Evolutionary conservation across 2,113 vertebrate genomes (phyloP).

Genomic region (Trematomus loennbergii): DNA sequence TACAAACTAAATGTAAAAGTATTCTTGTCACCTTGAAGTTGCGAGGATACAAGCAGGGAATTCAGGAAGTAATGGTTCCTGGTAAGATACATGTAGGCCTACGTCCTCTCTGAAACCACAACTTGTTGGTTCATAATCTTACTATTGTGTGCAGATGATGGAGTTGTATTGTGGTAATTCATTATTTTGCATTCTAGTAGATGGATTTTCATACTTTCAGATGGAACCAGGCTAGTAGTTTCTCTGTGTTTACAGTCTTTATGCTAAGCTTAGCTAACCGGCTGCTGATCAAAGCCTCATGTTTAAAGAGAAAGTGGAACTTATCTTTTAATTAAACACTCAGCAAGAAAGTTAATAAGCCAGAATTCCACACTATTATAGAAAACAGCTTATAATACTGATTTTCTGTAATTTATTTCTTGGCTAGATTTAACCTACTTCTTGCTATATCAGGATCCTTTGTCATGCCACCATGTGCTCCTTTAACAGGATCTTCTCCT

Average conservation of each 20-base stretch:
- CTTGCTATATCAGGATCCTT: conserved; percentile 1
- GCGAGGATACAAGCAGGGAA: background rate
- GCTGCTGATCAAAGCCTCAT: background rate
- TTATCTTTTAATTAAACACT: background rate
- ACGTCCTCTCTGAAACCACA: background rate
- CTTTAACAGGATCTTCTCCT: conserved; percentile 73
- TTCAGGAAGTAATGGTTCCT: background rate
- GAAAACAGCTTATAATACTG: too few relatives aligned
- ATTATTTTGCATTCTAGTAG: too few relatives aligned
- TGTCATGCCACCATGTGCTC: conserved; percentile 10
- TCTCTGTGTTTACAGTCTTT: background rate
- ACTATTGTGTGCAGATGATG: too few relatives aligned
- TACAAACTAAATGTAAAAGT: background rate
- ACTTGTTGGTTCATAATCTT: background rate
- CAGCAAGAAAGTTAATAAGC: background rate
- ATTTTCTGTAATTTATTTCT: too few relatives aligned
- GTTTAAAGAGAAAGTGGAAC: conserved; percentile 5
- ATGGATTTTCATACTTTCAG: too few relatives aligned
- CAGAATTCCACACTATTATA: background rate
- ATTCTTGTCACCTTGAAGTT: too few relatives aligned
- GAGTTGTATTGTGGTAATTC: too few relatives aligned
- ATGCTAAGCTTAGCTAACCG: background rate
- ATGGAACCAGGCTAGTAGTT: too few relatives aligned
- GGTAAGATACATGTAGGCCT: background rate
- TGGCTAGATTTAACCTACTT: background rate